Percentiles rank a stretch among this genome's conserved stretches.
phyloP scores from a whole-genome alignment of 2,888 invertebrate species.

The Hermaeophaga mercurialis region DNA sequence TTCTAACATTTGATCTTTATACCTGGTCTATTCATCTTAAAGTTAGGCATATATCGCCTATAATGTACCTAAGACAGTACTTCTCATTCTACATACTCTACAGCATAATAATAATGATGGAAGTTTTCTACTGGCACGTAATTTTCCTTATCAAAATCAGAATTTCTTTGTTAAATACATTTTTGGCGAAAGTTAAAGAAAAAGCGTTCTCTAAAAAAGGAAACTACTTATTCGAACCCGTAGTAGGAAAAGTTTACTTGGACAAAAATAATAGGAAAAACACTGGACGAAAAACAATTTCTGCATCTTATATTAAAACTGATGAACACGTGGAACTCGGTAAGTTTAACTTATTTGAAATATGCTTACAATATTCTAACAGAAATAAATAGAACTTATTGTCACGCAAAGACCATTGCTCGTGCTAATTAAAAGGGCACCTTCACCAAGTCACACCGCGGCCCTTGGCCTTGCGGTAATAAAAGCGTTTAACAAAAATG shows the following conservation, averaged over 20 bases:
- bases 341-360: background rate
- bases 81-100: constrained; percentile 65
- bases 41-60: constrained; percentile 30
- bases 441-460: too few species aligned
- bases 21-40: constrained; percentile 28
- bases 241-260: background rate
- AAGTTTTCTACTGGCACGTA: constrained; percentile 65
- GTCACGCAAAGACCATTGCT: too few species aligned
- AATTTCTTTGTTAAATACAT: constrained; percentile 47
- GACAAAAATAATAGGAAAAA: background rate
- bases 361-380: background rate
- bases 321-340: constrained; percentile 6
- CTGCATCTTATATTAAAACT: background rate
- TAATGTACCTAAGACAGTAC: constrained; percentile 62
- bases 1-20: constrained; percentile 36
- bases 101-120: constrained; percentile 63
- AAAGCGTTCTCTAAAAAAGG: background rate
- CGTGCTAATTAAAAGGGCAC: too few species aligned
- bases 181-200: constrained; percentile 16
- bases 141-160: constrained; percentile 64
- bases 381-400: background rate
- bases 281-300: background rate
- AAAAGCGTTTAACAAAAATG: too few species aligned
- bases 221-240: constrained; percentile 9
- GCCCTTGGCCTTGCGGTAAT: too few species aligned